Conservation (phyloP, 2,888 invertebrate species). For the Therioaphis trifolii region DNA sequence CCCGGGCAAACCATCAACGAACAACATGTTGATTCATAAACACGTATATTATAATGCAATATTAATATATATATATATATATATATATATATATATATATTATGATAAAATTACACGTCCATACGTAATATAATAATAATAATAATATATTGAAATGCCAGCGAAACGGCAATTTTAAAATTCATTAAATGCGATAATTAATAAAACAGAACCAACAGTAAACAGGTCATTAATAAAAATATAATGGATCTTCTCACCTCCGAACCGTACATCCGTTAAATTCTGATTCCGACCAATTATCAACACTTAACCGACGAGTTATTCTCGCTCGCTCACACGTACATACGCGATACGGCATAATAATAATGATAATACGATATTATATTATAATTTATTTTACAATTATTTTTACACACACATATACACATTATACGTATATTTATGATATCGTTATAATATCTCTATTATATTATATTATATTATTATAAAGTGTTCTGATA, state of each 20-base stretch:
- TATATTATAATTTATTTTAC: not conserved
- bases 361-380: not conserved
- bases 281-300: conserved; percentile 57
- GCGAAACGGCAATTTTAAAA: conserved; percentile 43
- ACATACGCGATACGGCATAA: not conserved
- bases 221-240: conserved; percentile 59
- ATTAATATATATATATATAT: conserved; percentile 14
- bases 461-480: not conserved
- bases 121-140: not conserved
- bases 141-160: not conserved
- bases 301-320: conserved; percentile 50
- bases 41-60: not conserved
- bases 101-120: too few species aligned
- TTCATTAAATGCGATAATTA: conserved; percentile 51
- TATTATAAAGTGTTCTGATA: not conserved
- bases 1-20: not conserved
- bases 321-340: not conserved
- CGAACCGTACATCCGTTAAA: conserved; percentile 48
- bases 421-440: not conserved
- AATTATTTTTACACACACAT: not conserved
- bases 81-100: too few species aligned
- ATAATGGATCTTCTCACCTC: conserved; percentile 39
- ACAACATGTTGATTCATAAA: conserved; percentile 7
- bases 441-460: too few species aligned
- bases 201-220: conserved; percentile 54